These are phyloP conservation scores for Periophthalmus magnuspinnatus DNA, from an alignment of 2,797 vertebrate species.

Conservation along the genomic window DNA sequence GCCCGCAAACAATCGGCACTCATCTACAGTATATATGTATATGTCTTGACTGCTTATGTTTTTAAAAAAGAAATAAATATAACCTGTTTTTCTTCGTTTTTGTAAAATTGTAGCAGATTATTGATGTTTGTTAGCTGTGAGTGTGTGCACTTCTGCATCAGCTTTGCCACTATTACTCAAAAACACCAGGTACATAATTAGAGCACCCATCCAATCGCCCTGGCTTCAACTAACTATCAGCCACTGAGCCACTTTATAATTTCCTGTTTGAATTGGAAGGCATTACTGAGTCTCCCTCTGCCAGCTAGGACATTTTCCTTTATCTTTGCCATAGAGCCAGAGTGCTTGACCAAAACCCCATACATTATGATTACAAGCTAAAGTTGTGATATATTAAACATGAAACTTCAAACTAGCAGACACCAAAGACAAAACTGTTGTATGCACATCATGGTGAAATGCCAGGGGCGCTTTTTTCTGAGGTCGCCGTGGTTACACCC, in stretches of 20 bases:
- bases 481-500: constrained; percentile 18
- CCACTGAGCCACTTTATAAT: constrained; percentile 83
- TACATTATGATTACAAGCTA: constrained; percentile 65
- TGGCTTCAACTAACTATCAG: constrained; percentile 77
- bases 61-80: neutral
- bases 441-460: constrained; percentile 17
- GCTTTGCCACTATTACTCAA: constrained; percentile 51
- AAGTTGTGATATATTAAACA: constrained; percentile 25
- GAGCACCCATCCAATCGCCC: constrained; percentile 68
- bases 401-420: constrained; percentile 51
- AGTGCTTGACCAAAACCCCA: constrained; percentile 48
- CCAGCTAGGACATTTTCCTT: constrained; percentile 73
- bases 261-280: constrained; percentile 78
- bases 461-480: constrained; percentile 21
- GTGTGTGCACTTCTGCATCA: constrained; percentile 46
- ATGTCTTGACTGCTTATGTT: neutral
- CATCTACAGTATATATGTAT: constrained; percentile 77
- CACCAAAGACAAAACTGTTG: constrained; percentile 40
- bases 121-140: neutral
- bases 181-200: constrained; percentile 75
- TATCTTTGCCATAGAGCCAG: constrained; percentile 70
- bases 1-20: constrained; percentile 79
- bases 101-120: neutral
- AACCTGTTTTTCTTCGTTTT: too few relatives aligned
- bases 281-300: constrained; percentile 70